Evolutionary conservation across 1,140 invertebrate species (phyloP), one percentile per base, ranked within the genome.

Genomic region (Pissodes strobi): DNA sequence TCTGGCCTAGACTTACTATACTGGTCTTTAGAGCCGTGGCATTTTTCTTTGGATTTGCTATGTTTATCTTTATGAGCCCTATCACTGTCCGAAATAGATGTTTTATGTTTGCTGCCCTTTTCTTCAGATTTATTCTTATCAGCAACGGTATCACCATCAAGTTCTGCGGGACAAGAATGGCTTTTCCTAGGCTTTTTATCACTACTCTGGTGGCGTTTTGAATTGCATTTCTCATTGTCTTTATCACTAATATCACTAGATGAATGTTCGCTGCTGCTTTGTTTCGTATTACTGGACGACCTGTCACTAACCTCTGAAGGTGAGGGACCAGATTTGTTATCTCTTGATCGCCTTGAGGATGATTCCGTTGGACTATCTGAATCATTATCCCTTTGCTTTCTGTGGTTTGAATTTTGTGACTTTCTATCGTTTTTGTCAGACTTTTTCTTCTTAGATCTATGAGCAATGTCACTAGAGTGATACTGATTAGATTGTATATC

Each of bases 191-290:
- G 21, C 41, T 55, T 52, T 27, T 53, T 45, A 48, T 56, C 63
- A 66, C 69, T 59, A 22, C 58, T 52, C 53, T 45, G 60, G 12
- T 51, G 68, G 4, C 71, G 61, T 34, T 69, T 68, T 52, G 48
- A 39, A 17, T 71, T 66, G 25, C 70, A 65, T 58, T 66, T 68
- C 4, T 74, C 81, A 49, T 78, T 78, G 34, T 80, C 77, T 69
- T 80, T n/a, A n/a, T n/a, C n/a, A n/a, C n/a, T n/a, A n/a, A n/a
- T 76, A 76, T 79, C 81, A 66, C 69, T 76, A 68, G 79, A 82
- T 48, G 52, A 72, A 37, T 72, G 69, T 71, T 78, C 75, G 71
- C 75, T 71, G 67, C 79, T 79, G 80, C 76, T 80, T 69, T 45
- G 1, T 19, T 18, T 21, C 9, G 9, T 21, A 45, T 19, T 9